Evolutionary conservation across 2,888 invertebrate species (phyloP).

Genomic region (Pristionchus fissidentatus): DNA sequence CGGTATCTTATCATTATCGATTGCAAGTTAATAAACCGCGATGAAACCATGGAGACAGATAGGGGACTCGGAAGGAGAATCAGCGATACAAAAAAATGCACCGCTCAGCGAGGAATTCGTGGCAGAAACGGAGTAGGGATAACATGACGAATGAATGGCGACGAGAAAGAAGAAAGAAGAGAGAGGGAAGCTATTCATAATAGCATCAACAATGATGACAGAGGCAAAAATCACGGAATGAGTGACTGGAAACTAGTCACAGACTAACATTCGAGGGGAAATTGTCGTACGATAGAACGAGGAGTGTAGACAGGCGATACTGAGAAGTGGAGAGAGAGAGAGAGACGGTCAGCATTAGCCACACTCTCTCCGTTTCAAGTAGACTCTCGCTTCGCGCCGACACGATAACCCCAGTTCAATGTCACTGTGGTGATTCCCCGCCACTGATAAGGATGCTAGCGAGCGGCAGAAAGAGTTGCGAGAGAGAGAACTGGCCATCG

Average conservation of each 20-base stretch:
- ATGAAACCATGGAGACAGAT: too few relatives aligned
- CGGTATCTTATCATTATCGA: too few relatives aligned
- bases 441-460: constrained; percentile 30
- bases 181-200: constrained; percentile 26
- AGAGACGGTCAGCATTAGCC: neutral
- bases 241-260: too few relatives aligned
- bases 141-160: neutral
- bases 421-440: constrained; percentile 17
- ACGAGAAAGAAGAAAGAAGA: neutral
- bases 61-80: too few relatives aligned
- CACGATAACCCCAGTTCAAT: constrained; percentile 42
- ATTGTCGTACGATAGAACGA: constrained; percentile 7
- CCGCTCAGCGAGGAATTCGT: neutral
- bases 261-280: neutral
- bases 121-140: neutral
- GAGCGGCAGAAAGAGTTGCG: neutral
- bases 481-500: constrained; percentile 26
- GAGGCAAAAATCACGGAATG: too few relatives aligned
- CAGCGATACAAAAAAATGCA: neutral
- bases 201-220: too few relatives aligned
- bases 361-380: constrained; percentile 6
- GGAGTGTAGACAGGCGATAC: neutral
- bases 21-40: too few relatives aligned
- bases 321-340: constrained; percentile 16
- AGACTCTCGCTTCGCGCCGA: neutral